Evolutionary conservation across 2,113 vertebrate genomes (phyloP), one percentile per base, ranked within the genome.

Genomic region (Addax nasomaculatus): DNA sequence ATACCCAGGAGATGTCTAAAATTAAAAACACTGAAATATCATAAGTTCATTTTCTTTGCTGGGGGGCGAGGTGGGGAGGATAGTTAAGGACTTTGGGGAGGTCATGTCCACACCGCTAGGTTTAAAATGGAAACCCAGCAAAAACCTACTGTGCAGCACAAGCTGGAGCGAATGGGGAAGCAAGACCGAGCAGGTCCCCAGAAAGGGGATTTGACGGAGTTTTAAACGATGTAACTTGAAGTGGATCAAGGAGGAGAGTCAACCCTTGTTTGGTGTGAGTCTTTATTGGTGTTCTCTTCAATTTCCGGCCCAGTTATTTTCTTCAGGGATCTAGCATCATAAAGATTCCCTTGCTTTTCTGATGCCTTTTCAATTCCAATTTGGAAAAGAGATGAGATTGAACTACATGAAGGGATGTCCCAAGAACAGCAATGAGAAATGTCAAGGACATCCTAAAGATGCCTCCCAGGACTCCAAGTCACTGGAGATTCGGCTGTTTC

Each of bases 351-450:
- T 51, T 79, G 60, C 17, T 73, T 87, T 84, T 79, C 90, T 89
- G 12, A 30, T 5, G 17, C 12, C 43, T 17, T 73, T 94, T 84
- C n/a, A 12, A 87, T 80, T 84, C 57, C 51, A 76, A 30, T 92
- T 84, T 96, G n/a, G 57, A 95, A 96, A 93, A 95, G 73, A 94
- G 80, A n/a, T 47, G 90, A 87, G 62, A 57, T 58, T 87, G 94
- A 95, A 80, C 47, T 70, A 30, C 39, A 17, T 12, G 25, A 43
- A 87, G 29, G 19, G 45, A 45, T 84, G 51, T 86, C 53, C 55
- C 47, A 49, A 33, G 81, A 88, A 81, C 11, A 92, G 30, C 84
- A 60, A 89, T 0, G 60, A 84, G 73, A 96, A 96, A 80, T 89
- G 94, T 83, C 83, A 91, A 97, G 78, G 92, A 93, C 43, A 76